A percentile compares a stretch with the other conserved stretches of the same genome.
These are phyloP conservation scores for Hyphantria cunea DNA, from an alignment of 1,140 invertebrate genomes.

Conservation along the genomic window DNA sequence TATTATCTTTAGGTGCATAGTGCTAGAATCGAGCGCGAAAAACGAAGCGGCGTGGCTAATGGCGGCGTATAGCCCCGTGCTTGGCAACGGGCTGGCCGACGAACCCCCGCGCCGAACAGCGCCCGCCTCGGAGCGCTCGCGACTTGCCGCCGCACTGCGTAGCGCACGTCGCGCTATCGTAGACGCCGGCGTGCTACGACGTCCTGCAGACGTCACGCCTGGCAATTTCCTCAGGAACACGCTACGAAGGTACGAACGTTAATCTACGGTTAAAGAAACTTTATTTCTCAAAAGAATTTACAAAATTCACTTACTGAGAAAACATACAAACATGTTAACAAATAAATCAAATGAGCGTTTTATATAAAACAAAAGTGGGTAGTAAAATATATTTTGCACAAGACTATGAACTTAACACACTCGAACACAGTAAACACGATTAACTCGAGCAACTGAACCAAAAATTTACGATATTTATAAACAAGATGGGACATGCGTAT, in stretches of 20 bases:
- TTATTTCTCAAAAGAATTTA: too few species aligned
- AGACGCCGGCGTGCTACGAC: conserved; percentile 90
- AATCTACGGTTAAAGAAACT: too few species aligned
- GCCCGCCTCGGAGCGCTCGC: conserved; percentile 65
- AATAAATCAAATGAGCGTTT: too few species aligned
- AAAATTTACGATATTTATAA: too few species aligned
- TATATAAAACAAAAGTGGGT: too few species aligned
- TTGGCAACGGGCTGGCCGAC: conserved; percentile 93
- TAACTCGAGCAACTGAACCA: too few species aligned
- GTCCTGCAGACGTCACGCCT: conserved; percentile 89
- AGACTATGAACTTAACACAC: too few species aligned
- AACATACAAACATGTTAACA: too few species aligned
- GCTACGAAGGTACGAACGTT: conserved; percentile 87
- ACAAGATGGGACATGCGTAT: too few species aligned
- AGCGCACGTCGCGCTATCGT: conserved; percentile 91
- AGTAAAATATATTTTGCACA: too few species aligned
- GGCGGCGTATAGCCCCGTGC: conserved; percentile 93
- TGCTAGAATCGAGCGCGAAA: conserved; percentile 95
- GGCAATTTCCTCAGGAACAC: conserved; percentile 94
- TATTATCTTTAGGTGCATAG: conserved; percentile 89
- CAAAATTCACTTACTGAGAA: too few species aligned
- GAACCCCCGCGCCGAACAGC: conserved; percentile 79
- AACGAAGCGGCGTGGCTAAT: conserved; percentile 95
- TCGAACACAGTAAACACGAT: too few species aligned
- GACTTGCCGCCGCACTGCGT: conserved; percentile 77